Conservation (phyloP, 2,113 vertebrate genomes). For the Heloderma charlesbogerti region DNA sequence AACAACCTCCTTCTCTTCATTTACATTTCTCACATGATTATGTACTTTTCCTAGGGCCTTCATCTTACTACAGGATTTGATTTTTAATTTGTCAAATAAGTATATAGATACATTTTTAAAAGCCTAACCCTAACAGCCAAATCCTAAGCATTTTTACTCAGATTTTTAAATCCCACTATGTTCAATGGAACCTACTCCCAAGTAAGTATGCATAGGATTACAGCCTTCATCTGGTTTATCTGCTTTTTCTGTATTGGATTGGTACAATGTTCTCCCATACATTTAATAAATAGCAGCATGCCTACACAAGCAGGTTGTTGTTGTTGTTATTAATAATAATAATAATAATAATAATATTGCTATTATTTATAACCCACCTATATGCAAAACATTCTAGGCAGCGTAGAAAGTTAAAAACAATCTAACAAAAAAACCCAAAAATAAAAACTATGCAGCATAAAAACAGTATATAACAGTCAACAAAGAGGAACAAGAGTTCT, state of each 20-base stretch:
- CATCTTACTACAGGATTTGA: neutral
- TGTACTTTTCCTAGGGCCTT: neutral
- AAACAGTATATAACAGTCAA: no score
- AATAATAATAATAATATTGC: no score
- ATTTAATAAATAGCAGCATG: neutral
- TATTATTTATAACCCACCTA: no score
- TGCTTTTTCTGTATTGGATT: neutral
- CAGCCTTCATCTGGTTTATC: neutral
- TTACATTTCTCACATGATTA: neutral
- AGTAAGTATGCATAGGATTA: neutral
- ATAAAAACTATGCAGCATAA: no score
- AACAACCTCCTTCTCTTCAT: neutral
- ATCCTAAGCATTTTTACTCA: neutral
- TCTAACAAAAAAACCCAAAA: no score
- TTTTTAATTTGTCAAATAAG: neutral
- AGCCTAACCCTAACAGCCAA: neutral
- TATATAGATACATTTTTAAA: neutral
- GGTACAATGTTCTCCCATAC: neutral
- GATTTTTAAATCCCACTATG: neutral
- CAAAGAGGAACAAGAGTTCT: no score
- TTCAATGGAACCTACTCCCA: neutral
- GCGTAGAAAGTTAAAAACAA: no score
- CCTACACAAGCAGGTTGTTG: neutral
- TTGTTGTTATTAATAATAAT: no score
- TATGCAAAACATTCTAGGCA: no score